Percentiles rank a stretch among this genome's conserved stretches.
These are phyloP conservation scores for Heterochromis multidens DNA, from an alignment of 2,113 vertebrate species.

Conservation along the genomic window DNA sequence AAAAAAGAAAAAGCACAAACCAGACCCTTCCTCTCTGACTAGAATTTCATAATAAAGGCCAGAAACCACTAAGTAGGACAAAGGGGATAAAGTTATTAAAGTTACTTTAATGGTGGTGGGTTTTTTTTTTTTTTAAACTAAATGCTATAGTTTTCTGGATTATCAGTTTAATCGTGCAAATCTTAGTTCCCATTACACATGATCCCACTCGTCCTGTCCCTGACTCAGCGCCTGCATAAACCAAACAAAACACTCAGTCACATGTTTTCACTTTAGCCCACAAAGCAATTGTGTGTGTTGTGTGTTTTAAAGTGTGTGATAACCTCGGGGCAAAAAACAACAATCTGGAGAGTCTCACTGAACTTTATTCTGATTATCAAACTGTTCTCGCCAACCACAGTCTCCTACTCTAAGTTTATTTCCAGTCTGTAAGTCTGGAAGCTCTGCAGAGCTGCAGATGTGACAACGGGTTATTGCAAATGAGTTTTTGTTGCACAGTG, in stretches of 20 bases:
- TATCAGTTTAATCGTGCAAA: not conserved
- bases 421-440: not conserved
- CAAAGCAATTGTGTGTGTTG: slow-evolving; percentile 26
- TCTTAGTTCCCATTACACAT: not conserved
- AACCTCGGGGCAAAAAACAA: not conserved
- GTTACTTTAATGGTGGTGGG: not conserved
- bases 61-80: not conserved
- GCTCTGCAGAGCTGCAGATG: not conserved
- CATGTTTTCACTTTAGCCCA: not conserved
- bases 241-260: not conserved
- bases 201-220: not conserved
- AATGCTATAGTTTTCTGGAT: not conserved
- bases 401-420: not conserved
- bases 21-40: not conserved
- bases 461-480: not conserved
- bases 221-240: not conserved
- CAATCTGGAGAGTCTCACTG: not conserved
- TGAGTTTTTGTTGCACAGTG: not conserved
- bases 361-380: slow-evolving; percentile 30
- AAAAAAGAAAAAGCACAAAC: not conserved
- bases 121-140: not conserved
- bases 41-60: too few relatives aligned
- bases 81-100: not conserved
- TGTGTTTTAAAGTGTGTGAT: not conserved
- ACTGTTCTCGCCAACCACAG: not conserved